Conservation (phyloP, 2,113 vertebrate species). For the Hydropotes inermis region DNA sequence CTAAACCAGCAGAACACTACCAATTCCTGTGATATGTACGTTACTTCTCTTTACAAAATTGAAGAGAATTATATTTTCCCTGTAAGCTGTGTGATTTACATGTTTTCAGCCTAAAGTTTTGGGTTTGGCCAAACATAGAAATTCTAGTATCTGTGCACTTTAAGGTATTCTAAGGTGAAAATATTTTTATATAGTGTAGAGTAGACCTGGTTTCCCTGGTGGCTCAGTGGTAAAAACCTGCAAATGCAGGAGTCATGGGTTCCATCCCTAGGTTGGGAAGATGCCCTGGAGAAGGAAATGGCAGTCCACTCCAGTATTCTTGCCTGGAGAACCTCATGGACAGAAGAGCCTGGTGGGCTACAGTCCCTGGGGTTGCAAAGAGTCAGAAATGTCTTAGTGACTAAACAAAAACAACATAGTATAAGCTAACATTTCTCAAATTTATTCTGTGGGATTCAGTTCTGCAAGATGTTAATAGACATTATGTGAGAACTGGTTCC, state of each 20-base stretch:
- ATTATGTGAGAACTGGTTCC: not conserved
- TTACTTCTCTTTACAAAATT: conserved; percentile 37
- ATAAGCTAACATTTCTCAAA: not conserved
- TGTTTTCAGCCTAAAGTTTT: conserved; percentile 8
- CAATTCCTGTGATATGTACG: conserved; percentile 2
- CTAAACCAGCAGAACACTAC: conserved; percentile 41
- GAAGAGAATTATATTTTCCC: not conserved
- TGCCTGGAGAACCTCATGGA: not conserved
- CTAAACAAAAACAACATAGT: not conserved
- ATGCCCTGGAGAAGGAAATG: not conserved
- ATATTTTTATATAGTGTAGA: too few relatives aligned
- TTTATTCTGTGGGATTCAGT: not conserved
- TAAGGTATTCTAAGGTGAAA: not conserved
- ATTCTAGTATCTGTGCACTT: not conserved
- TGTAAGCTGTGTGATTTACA: not conserved
- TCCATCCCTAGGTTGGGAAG: not conserved
- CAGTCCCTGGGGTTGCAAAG: not conserved
- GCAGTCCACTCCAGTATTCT: not conserved
- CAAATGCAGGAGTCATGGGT: not conserved
- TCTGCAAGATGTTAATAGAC: not conserved
- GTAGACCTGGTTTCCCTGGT: not conserved
- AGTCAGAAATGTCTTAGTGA: not conserved
- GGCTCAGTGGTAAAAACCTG: not conserved
- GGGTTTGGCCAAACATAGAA: not conserved
- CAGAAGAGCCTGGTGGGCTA: not conserved